These are phyloP conservation scores for Lontra canadensis DNA, from an alignment of 2,113 vertebrate species.

Conservation along the genomic window DNA sequence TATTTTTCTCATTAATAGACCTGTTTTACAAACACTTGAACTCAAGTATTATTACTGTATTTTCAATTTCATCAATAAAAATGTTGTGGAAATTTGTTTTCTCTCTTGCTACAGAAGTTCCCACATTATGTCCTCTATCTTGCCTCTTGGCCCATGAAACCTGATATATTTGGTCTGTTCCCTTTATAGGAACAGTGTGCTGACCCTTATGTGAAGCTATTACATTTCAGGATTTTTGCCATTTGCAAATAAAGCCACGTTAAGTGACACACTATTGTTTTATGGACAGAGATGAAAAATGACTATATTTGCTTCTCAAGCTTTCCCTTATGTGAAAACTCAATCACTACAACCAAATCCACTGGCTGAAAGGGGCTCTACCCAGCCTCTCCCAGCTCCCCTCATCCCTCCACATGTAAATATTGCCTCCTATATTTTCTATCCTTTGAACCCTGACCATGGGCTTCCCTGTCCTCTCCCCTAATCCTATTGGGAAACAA, in stretches of 20 bases:
- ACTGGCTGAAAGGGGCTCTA: not conserved
- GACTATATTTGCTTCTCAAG: not conserved
- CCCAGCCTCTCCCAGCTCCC: not conserved
- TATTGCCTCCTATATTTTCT: not conserved
- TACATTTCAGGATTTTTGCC: not conserved
- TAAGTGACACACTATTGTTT: not conserved
- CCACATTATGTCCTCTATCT: not conserved
- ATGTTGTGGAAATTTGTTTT: not conserved
- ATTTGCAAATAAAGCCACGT: not conserved
- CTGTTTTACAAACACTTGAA: not conserved
- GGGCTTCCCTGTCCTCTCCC: not conserved
- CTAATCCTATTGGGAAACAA: not conserved
- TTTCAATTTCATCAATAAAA: constrained; percentile 19
- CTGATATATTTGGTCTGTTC: not conserved
- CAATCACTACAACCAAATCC: not conserved
- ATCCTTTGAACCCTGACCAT: not conserved
- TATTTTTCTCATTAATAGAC: not conserved
- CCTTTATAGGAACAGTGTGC: not conserved
- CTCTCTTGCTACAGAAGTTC: not conserved
- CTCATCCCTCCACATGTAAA: not conserved
- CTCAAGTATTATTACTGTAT: not conserved
- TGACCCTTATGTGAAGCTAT: not conserved
- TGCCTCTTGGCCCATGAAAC: not conserved
- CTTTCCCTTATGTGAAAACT: not conserved
- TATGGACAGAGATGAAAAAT: not conserved